Conservation (phyloP, 2,113 vertebrate species). For the Nanorana parkeri region DNA sequence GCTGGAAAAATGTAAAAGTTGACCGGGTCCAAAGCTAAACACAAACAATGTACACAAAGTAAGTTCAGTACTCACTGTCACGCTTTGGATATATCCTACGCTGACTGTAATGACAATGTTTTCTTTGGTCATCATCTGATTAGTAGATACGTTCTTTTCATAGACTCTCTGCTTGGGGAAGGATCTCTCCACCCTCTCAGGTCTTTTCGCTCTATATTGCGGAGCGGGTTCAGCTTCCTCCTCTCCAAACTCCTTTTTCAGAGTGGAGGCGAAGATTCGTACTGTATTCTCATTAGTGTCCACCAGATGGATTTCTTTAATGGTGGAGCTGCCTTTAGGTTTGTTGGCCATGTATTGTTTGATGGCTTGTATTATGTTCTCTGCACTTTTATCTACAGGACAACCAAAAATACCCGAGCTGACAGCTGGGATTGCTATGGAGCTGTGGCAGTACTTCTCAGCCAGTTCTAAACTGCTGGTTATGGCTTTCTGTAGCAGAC, state of each 20-base stretch:
- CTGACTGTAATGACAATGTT: conserved; percentile 73
- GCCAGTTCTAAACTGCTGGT: conserved; percentile 72
- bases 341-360: conserved; percentile 70
- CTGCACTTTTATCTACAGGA: conserved; percentile 68
- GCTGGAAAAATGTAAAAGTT: too few species aligned
- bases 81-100: conserved; percentile 70
- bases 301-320: conserved; percentile 77
- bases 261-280: conserved; percentile 66
- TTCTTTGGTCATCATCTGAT: conserved; percentile 64
- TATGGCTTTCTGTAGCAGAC: conserved; percentile 69
- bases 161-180: not conserved
- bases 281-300: conserved; percentile 64
- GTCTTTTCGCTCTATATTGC: not conserved
- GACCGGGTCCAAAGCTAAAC: too few species aligned
- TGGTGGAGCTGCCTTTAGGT: conserved; percentile 62
- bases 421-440: conserved; percentile 85
- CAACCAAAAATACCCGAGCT: conserved; percentile 76
- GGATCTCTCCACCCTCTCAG: not conserved
- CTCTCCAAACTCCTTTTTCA: conserved; percentile 64
- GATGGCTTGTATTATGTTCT: conserved; percentile 73
- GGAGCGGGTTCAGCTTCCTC: not conserved
- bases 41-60: too few species aligned
- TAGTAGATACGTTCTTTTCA: not conserved
- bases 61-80: conserved; percentile 60
- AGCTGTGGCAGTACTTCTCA: conserved; percentile 58